Conservation (phyloP, 2,797 vertebrate genomes). For the Bradypus variegatus region DNA sequence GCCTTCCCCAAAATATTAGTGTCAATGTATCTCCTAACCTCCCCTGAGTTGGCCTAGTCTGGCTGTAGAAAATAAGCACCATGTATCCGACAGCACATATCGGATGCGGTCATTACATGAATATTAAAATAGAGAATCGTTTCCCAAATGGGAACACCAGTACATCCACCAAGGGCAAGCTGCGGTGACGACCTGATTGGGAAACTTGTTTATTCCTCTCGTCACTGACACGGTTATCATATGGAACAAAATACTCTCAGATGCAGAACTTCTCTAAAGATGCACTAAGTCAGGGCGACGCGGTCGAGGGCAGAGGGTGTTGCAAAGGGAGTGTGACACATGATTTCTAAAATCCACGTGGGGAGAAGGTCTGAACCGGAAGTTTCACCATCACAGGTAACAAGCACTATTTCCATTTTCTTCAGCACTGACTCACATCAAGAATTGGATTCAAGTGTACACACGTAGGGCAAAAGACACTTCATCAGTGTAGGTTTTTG, state of each 20-base stretch:
- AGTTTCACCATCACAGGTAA: not conserved
- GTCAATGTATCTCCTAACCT: not conserved
- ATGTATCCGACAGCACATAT: not conserved
- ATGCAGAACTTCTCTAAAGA: not conserved
- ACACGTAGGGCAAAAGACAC: fast-evolving
- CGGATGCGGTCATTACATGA: not conserved
- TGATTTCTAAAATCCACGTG: not conserved
- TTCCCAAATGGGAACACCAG: not conserved
- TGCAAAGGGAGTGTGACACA: fast-evolving
- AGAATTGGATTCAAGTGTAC: not conserved
- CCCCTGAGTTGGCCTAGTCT: not conserved
- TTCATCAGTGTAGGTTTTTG: not conserved
- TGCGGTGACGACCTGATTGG: not conserved
- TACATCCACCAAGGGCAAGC: not conserved
- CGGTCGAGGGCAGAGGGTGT: not conserved
- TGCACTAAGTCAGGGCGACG: not conserved
- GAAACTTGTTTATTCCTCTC: not conserved
- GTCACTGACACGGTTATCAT: not conserved
- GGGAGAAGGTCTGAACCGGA: not conserved
- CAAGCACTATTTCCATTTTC: not conserved
- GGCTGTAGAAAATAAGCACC: not conserved
- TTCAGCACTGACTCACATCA: fast-evolving
- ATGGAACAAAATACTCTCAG: no score
- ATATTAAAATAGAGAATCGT: not conserved
- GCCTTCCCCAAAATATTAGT: not conserved